These are phyloP conservation scores for Helobdella robusta DNA, from an alignment of 2,888 invertebrate species.

Conservation along the genomic window DNA sequence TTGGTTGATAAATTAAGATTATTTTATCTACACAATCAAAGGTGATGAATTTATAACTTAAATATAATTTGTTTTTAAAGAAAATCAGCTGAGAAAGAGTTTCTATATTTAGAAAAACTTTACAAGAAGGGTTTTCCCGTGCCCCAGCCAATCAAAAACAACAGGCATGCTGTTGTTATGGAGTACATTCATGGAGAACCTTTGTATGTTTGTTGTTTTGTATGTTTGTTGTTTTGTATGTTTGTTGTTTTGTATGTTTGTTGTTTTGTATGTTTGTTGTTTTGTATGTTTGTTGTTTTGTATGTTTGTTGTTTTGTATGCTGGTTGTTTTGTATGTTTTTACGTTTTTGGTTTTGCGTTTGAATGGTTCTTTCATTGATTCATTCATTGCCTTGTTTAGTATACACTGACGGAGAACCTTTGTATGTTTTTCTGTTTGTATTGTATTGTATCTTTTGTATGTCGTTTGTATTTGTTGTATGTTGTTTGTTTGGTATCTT, in stretches of 20 bases:
- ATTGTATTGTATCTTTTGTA: too few relatives aligned
- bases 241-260: too few relatives aligned
- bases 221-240: neutral
- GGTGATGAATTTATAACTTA: too few relatives aligned
- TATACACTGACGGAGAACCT: neutral
- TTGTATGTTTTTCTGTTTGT: neutral
- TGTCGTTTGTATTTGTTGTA: too few relatives aligned
- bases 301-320: too few relatives aligned
- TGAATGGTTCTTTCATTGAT: neutral
- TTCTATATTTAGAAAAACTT: constrained; percentile 90
- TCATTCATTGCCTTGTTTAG: neutral
- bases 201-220: constrained; percentile 41
- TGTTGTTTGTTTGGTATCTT: too few relatives aligned
- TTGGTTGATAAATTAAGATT: too few relatives aligned
- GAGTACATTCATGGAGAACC: constrained; percentile 59
- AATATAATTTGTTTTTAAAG: too few relatives aligned
- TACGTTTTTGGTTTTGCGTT: neutral
- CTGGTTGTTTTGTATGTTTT: too few relatives aligned
- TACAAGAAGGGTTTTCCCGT: constrained; percentile 83
- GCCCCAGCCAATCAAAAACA: constrained; percentile 85
- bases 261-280: too few relatives aligned
- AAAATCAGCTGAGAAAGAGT: constrained; percentile 92
- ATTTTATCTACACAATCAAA: too few relatives aligned
- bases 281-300: too few relatives aligned
- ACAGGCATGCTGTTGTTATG: constrained; percentile 90